phyloP scores from a whole-genome alignment of 2,888 invertebrate species.

The Tenthredo mesomela region DNA sequence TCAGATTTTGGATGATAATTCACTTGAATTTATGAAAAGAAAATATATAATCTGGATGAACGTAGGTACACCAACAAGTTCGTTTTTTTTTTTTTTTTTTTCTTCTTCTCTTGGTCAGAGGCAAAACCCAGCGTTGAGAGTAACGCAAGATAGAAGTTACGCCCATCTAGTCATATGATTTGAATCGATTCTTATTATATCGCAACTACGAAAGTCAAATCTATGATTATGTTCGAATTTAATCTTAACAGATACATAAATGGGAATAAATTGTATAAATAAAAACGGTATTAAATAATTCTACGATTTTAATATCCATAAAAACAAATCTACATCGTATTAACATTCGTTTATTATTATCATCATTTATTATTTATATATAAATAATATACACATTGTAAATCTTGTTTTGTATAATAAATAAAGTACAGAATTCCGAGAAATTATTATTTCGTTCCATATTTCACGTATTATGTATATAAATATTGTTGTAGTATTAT shows the following conservation, averaged over 20 bases:
- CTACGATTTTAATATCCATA: not conserved
- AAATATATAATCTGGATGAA: slow-evolving; percentile 50
- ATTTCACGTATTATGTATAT: too few species aligned
- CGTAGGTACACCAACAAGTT: slow-evolving; percentile 53
- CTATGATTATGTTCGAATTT: not conserved
- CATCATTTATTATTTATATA: not conserved
- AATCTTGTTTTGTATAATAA: too few species aligned
- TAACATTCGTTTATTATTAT: not conserved
- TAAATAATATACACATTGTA: too few species aligned
- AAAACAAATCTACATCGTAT: not conserved
- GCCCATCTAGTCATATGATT: slow-evolving; percentile 57
- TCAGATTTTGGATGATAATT: not conserved
- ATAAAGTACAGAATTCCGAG: not conserved
- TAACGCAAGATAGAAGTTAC: slow-evolving; percentile 42
- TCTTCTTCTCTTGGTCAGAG: not conserved
- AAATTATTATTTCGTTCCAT: not conserved
- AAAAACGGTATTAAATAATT: not conserved
- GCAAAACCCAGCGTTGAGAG: slow-evolving; percentile 30
- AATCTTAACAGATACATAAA: not conserved
- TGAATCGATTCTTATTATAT: slow-evolving; percentile 42
- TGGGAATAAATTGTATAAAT: not conserved
- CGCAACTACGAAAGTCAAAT: slow-evolving; percentile 34
- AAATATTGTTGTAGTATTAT: too few species aligned
- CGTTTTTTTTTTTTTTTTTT: too few species aligned
- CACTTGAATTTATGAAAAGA: not conserved